Base-by-base conservation (phyloP, 2,888 invertebrate species). In the Platycnemis pennipes region DNA sequence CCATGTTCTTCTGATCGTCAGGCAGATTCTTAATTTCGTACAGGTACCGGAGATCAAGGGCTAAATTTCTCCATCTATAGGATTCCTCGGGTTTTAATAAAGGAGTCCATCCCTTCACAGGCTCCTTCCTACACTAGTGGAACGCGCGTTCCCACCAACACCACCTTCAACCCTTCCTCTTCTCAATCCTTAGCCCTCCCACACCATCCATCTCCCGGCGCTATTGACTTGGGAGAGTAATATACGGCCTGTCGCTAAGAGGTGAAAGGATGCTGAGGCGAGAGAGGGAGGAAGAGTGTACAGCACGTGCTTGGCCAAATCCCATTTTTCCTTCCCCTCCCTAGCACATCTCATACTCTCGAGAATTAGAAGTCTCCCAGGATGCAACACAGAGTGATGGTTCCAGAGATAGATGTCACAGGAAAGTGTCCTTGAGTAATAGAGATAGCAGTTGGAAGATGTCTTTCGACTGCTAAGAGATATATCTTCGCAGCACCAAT, bases 161-260 rank as follows among this genome's bases (percentile, higher is more conserved):
- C 63, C 53, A 31, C 16, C 37, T 56, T 63, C 45, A 87, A 42
- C 19, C 91, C 19, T 45, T 31, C 69, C 16, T 49, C 31, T 19
- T 53, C 53, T 31, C 37, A 8, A 26, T n/a, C 4, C 31, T 26
- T n/a, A 49, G 89, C 53, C 37, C 13, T 49, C 53, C 37, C 22
- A 26, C 31, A 22, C 44, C 69, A n/a, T 44, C 22, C 2, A 19
- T 56, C 26, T 44, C 63, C 56, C 44, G 31, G 42, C 53, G 31
- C 46, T 88, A 88, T 89, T 44, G 91, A 91, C 63, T 69, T 1
- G 56, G 89, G 26, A 44, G 53, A 53, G 19, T 22, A 13, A 69
- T 91, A 22, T 63, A 63, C n/a, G 91, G 63, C 13, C 46, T 4
- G 46, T 7, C 37, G 3, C 86, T 3, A 22, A 2, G 42, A 2